Base-by-base conservation (phyloP, 1,140 invertebrate species). In the Conus betulinus region DNA sequence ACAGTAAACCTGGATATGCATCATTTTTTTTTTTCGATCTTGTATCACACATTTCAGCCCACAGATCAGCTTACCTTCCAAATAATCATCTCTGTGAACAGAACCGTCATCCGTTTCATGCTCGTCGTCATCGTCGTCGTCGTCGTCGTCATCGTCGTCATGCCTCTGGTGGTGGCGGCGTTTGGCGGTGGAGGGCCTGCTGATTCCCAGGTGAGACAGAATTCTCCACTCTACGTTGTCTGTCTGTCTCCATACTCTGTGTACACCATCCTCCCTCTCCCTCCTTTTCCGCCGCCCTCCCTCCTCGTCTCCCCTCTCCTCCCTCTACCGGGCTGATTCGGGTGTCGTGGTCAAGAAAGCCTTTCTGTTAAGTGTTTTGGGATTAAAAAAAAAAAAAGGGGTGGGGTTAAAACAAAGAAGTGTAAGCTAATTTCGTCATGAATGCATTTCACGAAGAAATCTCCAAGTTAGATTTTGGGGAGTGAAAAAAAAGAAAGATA, bases 311-410 rank as follows among this genome's bases (percentile, higher is more conserved):
- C 25, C 7, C n/a, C 39, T 76, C 57, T n/a, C 23, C 20, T 52
- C 15, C 84, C 51, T 74, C 81, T 39, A 92, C 92, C 11, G 93
- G 90, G 27, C 91, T 92, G 63, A 93, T 92, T 63, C 92, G 90
- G 52, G 92, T 79, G 55, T 91, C 91, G 85, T 92, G 90, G 86
- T 91, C 90, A 57, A 93, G 83, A 13, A 93, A 90, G 39, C 93
- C 93, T 79, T 93, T 92, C 93, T 93, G 87, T 27, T 74, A 8
- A 23, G 4, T 11, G 60, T 63, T 63, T 63, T 63, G 1, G 10
- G 60, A 11, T 63, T 13, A 5, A 71, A 71, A 71, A 4, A 71
- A 71, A 71, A 71, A 17, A 71, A 23, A 1, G 67, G 67, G 11
- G 67, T 0, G 23, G 23, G 7, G 23, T 63, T 13, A 2, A 63